Evolutionary conservation across 2,888 invertebrate genomes (phyloP).

Genomic region (Drosophila rubida): DNA sequence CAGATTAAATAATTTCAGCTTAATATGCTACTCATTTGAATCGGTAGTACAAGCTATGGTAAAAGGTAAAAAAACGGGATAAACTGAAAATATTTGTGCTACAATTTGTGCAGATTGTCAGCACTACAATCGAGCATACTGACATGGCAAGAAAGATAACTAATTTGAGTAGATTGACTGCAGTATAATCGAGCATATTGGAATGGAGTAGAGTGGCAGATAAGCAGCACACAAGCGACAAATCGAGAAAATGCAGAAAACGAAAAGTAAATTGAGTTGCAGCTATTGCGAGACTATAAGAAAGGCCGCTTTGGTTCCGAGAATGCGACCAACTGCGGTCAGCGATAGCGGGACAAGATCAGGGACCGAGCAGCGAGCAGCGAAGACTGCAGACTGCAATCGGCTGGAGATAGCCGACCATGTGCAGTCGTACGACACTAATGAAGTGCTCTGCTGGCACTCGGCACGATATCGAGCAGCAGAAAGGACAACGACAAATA

Average conservation of each 20-base stretch:
- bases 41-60: no score
- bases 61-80: no score
- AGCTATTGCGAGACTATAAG: constrained; percentile 45
- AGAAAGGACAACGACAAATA: constrained; percentile 59
- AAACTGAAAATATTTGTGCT: no score
- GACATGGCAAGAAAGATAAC: no score
- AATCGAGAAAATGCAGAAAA: constrained; percentile 37
- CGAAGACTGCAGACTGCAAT: constrained; percentile 5
- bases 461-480: constrained; percentile 2
- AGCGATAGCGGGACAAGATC: constrained; percentile 43
- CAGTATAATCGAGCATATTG: no score
- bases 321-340: constrained; percentile 78
- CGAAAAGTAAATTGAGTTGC: constrained; percentile 54
- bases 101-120: no score
- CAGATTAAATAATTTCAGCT: no score
- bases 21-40: no score
- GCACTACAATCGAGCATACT: no score
- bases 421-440: constrained; percentile 62
- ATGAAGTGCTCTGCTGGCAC: constrained; percentile 68
- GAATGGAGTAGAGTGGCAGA: not conserved
- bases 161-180: no score
- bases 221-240: not conserved
- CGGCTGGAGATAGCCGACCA: constrained; percentile 28
- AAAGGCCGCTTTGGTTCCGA: constrained; percentile 56
- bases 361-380: no score